phyloP scores from a whole-genome alignment of 2,888 invertebrate species.

The Drosophila suboccidentalis region DNA sequence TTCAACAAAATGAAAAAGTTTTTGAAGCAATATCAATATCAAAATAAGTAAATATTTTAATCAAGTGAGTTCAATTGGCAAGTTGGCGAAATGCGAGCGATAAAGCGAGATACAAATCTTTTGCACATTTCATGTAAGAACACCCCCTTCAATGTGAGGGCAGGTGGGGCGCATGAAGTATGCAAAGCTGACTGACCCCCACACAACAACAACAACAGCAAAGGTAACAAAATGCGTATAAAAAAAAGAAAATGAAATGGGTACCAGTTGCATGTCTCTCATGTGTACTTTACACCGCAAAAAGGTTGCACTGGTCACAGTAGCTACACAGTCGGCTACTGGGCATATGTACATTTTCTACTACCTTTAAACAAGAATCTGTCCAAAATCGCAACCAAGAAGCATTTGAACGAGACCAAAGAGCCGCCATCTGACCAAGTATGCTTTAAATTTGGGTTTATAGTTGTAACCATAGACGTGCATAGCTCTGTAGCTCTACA shows the following conservation, averaged over 20 bases:
- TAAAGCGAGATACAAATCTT: constrained; percentile 22
- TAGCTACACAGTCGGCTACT: constrained; percentile 68
- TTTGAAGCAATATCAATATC: constrained; percentile 47
- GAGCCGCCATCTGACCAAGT: constrained; percentile 44
- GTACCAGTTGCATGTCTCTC: constrained; percentile 52
- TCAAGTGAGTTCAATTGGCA: constrained; percentile 83
- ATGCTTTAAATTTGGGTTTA: constrained; percentile 59
- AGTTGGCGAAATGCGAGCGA: constrained; percentile 64
- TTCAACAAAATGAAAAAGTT: constrained; percentile 79
- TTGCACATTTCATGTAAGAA: constrained; percentile 54
- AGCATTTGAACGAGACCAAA: constrained; percentile 24
- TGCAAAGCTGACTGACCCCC: constrained; percentile 45
- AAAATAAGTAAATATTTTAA: constrained; percentile 25
- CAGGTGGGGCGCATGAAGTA: constrained; percentile 40
- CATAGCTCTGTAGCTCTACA: constrained; percentile 23
- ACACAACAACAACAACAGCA: constrained; percentile 19
- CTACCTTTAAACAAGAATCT: constrained; percentile 85
- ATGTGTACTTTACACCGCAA: constrained; percentile 83
- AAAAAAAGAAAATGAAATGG: constrained; percentile 21
- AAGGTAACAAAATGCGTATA: constrained; percentile 27
- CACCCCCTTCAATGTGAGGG: constrained; percentile 4
- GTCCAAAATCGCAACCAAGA: constrained; percentile 78
- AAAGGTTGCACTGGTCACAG: constrained; percentile 82
- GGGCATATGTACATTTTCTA: constrained; percentile 80
- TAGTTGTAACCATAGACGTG: constrained; percentile 40